Evolutionary conservation across 2,113 vertebrate genomes (phyloP).

Genomic region (Gavia stellata): DNA sequence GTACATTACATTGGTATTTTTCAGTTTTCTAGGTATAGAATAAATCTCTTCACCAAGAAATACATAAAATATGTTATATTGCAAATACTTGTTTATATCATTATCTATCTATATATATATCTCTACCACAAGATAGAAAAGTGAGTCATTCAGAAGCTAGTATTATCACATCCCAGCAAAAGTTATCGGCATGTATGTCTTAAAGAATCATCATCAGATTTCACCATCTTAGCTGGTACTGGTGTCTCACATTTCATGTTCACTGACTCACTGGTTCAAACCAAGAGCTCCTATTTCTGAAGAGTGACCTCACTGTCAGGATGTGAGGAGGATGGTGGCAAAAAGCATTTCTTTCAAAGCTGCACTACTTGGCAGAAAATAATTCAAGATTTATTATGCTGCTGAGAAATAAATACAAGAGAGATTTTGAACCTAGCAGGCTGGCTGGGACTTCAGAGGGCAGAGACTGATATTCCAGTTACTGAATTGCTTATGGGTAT

Average conservation of each 20-base stretch:
- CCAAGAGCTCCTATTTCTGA: slow-evolving; percentile 41
- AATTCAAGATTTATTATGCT: not conserved
- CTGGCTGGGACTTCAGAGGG: not conserved
- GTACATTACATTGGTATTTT: not conserved
- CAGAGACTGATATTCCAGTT: not conserved
- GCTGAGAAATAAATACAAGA: not conserved
- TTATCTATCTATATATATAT: not conserved
- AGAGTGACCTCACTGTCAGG: slow-evolving; percentile 14
- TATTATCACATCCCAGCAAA: slow-evolving; percentile 5
- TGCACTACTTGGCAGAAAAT: not conserved
- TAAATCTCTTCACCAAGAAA: not conserved
- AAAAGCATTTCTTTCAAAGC: not conserved
- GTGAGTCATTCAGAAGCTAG: slow-evolving; percentile 21
- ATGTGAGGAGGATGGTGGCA: not conserved
- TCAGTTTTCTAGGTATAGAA: not conserved
- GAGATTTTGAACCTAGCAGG: not conserved
- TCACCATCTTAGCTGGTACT: slow-evolving; percentile 12
- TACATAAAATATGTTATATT: not conserved
- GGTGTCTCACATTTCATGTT: slow-evolving; percentile 29
- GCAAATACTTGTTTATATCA: not conserved
- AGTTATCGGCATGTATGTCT: not conserved
- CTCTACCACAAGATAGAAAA: not conserved
- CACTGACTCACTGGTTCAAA: slow-evolving; percentile 48
- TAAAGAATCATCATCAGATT: slow-evolving; percentile 38
- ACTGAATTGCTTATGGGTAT: not conserved